Conservation (phyloP, 2,113 vertebrate genomes). For the Zosterops hypoxanthus region DNA sequence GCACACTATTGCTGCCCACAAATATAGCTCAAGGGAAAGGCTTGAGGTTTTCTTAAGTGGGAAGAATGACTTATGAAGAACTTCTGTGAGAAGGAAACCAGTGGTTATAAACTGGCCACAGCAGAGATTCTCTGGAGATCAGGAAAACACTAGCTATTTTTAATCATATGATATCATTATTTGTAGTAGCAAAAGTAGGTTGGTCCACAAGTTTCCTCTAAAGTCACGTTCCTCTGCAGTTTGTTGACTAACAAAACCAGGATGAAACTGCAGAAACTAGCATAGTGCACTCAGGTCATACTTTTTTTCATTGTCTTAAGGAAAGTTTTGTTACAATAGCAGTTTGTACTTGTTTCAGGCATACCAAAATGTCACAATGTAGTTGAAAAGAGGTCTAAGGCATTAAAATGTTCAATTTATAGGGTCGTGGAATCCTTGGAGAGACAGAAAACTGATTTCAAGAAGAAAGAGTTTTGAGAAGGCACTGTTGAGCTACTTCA, state of each 20-base stretch:
- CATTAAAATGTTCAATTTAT: not conserved
- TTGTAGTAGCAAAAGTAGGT: not conserved
- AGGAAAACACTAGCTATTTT: not conserved
- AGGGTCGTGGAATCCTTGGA: not conserved
- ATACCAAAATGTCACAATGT: not conserved
- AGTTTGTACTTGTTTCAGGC: not conserved
- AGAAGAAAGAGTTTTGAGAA: not conserved
- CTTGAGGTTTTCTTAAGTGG: not conserved
- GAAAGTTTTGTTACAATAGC: not conserved
- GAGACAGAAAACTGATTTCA: not conserved
- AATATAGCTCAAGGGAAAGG: not conserved
- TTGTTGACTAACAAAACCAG: not conserved
- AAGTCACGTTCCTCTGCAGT: not conserved
- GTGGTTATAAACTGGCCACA: not conserved
- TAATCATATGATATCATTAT: not conserved
- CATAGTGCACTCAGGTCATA: not conserved
- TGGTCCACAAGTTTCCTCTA: not conserved
- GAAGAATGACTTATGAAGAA: not conserved
- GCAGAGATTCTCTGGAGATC: not conserved
- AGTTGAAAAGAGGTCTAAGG: not conserved
- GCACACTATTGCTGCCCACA: not conserved
- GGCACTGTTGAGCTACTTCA: not conserved
- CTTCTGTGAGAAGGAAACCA: not conserved
- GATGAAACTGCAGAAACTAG: not conserved
- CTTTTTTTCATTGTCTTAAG: not conserved